These are phyloP conservation scores for Eilema depressum DNA, from an alignment of 2,888 invertebrate genomes.

Conservation along the genomic window DNA sequence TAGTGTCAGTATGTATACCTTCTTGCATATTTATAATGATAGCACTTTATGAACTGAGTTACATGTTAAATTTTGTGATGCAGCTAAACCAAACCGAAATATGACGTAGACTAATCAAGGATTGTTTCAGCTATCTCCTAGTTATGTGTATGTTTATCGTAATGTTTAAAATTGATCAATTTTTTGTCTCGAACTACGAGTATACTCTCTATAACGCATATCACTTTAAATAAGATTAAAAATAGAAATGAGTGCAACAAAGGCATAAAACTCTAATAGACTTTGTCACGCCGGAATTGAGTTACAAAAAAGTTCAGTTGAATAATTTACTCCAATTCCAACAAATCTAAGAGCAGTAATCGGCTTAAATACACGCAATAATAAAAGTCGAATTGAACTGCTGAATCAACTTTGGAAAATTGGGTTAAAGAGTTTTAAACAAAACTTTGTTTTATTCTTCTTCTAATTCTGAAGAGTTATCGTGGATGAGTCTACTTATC, in stretches of 20 bases:
- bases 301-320: not conserved
- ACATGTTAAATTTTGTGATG: not conserved
- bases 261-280: not conserved
- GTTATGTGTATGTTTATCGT: not conserved
- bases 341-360: not conserved
- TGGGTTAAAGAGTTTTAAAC: not conserved
- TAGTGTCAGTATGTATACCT: not conserved
- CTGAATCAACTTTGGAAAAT: not conserved
- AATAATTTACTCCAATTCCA: slow-evolving; percentile 2
- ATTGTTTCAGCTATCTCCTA: too few relatives aligned
- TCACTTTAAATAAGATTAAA: not conserved
- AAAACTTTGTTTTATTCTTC: not conserved
- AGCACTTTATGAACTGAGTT: not conserved
- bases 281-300: not conserved
- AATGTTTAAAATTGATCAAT: not conserved
- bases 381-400: slow-evolving; percentile 1
- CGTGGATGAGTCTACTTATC: not conserved
- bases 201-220: too few relatives aligned
- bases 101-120: too few relatives aligned
- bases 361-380: not conserved
- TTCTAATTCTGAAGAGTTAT: not conserved
- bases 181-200: not conserved
- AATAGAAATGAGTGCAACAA: not conserved
- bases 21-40: slow-evolving; percentile 2
- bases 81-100: not conserved